Base-by-base conservation (phyloP, 2,113 vertebrate genomes). In the Myiopsitta monachus region DNA sequence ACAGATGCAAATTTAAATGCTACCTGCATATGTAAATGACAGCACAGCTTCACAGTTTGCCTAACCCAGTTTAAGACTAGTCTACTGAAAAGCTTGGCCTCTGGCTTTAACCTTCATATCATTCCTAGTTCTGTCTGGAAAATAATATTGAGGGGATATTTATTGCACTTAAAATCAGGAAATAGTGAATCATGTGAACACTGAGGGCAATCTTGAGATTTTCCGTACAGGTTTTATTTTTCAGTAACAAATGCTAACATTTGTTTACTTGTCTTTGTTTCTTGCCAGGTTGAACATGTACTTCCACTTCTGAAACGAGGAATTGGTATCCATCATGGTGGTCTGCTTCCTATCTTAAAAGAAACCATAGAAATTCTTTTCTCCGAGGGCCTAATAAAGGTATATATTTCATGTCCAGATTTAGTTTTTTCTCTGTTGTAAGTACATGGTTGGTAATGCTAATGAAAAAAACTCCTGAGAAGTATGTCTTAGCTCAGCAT, bases 301-400 rank as follows among this genome's bases (percentile, higher is more conserved):
- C 97, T 99, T 91, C 99, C 99, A 16, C 98, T 99, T 94, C 95
- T 99, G 95, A 99, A 99, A 92, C 98, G 99, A 85, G 99, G 99
- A 11, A 99, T 99, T 86, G 99, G 99, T 51, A 99, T 99, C 96
- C 99, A 99, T 76, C 99, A 99, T 4, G 99, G 99, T 3, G 99
- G 99, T 24, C 98, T 99, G 30, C 98, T 99, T 95, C 99, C 99
- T 94, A 99, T 99, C 97, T 98, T 99, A 70, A 99, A 99, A 91
- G 99, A 99, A 96, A 99, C 99, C 22, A 99, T 99, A 68, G 99
- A 99, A 98, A 99, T 99, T 90, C 98, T 99, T 15, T 99, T 99
- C 97, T 99, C 99, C 70, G 99, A 99, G 96, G 99, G 99, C 63
- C 97, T 99, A 38, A 98, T 99, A 78, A 99, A 99, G 99, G 99